phyloP scores from a whole-genome alignment of 1,140 invertebrate species.

The Pogonomyrmex barbatus region DNA sequence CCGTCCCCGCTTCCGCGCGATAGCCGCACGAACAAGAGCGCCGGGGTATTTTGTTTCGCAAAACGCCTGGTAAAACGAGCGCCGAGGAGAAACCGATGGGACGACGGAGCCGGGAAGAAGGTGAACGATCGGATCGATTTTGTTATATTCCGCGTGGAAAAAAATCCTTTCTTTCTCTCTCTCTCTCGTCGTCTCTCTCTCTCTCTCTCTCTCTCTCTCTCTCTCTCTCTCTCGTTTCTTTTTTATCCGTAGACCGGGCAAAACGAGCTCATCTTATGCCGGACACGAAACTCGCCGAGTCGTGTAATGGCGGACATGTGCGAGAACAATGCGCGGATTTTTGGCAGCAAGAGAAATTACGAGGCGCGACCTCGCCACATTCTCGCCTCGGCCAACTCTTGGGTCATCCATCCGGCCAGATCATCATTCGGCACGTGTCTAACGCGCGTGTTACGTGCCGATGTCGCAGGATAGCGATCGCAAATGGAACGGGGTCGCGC shows the following conservation, averaged over 20 bases:
- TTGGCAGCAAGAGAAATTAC: constrained; percentile 52
- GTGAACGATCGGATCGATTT: constrained; percentile 17
- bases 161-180: background rate
- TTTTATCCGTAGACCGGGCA: background rate
- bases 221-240: constrained; percentile 3
- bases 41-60: constrained; percentile 78
- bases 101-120: constrained; percentile 11
- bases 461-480: constrained; percentile 36
- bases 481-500: constrained; percentile 41
- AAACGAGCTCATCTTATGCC: constrained; percentile 62
- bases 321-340: constrained; percentile 54
- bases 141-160: background rate
- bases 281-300: constrained; percentile 57
- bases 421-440: constrained; percentile 54
- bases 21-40: constrained; percentile 69
- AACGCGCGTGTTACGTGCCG: constrained; percentile 44
- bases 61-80: constrained; percentile 75
- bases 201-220: background rate
- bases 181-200: too few species aligned
- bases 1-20: constrained; percentile 53
- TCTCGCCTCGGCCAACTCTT: background rate
- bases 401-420: constrained; percentile 8
- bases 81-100: constrained; percentile 15
- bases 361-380: background rate
- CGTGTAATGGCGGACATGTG: constrained; percentile 63